Evolutionary conservation across 2,113 vertebrate genomes (phyloP).

Genomic region (Pleuronectes platessa): DNA sequence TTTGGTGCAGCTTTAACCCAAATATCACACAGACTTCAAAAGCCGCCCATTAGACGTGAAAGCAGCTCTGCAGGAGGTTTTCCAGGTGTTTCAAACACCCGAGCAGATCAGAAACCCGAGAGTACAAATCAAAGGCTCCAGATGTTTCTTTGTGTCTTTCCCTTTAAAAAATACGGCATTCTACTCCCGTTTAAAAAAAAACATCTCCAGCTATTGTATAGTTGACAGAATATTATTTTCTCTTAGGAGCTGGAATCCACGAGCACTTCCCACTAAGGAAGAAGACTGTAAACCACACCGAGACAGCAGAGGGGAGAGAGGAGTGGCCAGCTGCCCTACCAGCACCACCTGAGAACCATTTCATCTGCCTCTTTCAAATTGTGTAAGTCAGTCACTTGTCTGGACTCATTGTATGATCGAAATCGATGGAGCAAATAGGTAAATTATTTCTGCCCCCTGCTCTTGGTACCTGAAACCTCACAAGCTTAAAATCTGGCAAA

Average conservation of each 20-base stretch:
- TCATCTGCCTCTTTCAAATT: constrained; percentile 18
- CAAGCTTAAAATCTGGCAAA: constrained; percentile 21
- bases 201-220: constrained; percentile 27
- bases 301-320: constrained; percentile 35
- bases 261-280: constrained; percentile 16
- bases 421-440: constrained; percentile 21
- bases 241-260: constrained; percentile 21
- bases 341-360: constrained; percentile 22
- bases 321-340: constrained; percentile 5
- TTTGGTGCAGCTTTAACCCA: not conserved
- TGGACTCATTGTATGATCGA: constrained; percentile 22
- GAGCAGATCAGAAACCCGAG: constrained; percentile 16
- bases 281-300: constrained; percentile 42
- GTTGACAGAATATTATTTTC: constrained; percentile 33
- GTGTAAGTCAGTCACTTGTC: constrained; percentile 12
- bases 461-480: constrained; percentile 22
- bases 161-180: constrained; percentile 16
- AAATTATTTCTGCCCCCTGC: not conserved
- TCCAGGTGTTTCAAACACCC: constrained; percentile 16
- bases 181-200: constrained; percentile 17
- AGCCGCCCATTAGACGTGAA: constrained; percentile 24
- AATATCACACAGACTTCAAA: constrained; percentile 21
- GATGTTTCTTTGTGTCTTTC: constrained; percentile 18
- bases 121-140: constrained; percentile 14
- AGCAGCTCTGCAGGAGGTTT: constrained; percentile 24